Conservation (phyloP, 2,113 vertebrate genomes). For the Gadus macrocephalus region DNA sequence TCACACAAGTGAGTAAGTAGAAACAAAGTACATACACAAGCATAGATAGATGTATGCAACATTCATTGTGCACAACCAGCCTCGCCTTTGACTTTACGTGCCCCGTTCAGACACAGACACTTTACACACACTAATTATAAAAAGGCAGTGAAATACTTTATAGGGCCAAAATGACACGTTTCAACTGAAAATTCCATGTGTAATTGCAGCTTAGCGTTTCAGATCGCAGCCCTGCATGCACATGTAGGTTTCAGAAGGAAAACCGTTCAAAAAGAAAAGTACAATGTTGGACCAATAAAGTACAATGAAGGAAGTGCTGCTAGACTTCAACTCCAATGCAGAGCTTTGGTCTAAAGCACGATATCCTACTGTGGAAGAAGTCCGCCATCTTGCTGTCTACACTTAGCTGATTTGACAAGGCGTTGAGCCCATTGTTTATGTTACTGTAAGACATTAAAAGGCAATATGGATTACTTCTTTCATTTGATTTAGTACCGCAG, state of each 20-base stretch:
- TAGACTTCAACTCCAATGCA: not conserved
- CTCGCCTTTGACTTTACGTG: not conserved
- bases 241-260: conserved; percentile 17
- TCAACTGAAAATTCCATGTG: conserved; percentile 11
- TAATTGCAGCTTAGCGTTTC: conserved; percentile 1
- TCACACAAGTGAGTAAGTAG: not conserved
- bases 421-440: no score
- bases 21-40: not conserved
- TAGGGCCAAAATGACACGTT: conserved; percentile 43
- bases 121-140: conserved; percentile 29
- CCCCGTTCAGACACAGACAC: conserved; percentile 10
- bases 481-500: no score
- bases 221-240: not conserved
- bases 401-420: no score
- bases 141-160: conserved; percentile 42
- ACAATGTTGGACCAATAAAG: not conserved
- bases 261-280: not conserved
- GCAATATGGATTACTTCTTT: no score
- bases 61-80: no score
- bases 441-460: no score
- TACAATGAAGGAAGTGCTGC: no score
- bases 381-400: no score
- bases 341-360: no score
- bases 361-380: no score
- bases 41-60: not conserved